Conservation (phyloP, 2,797 vertebrate genomes). For the Mycteria americana region DNA sequence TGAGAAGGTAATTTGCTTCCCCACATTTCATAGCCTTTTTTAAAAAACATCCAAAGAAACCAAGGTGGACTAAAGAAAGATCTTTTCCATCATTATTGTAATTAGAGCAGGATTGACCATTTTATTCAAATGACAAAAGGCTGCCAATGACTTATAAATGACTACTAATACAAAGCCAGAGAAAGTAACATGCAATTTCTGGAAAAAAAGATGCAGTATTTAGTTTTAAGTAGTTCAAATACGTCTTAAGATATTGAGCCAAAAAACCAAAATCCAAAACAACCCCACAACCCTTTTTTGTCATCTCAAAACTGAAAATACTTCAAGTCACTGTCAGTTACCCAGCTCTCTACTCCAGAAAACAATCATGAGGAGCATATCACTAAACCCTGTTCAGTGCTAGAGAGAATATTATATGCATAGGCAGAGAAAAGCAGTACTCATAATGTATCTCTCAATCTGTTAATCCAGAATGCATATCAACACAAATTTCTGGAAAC, state of each 20-base stretch:
- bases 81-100: background rate
- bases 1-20: background rate
- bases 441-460: background rate
- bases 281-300: background rate
- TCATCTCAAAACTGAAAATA: background rate
- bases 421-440: background rate
- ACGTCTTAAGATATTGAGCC: background rate
- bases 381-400: background rate
- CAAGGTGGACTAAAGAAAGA: background rate
- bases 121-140: background rate
- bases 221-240: background rate
- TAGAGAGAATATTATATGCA: background rate
- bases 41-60: background rate
- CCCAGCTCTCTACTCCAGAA: background rate
- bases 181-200: background rate
- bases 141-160: background rate
- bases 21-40: background rate
- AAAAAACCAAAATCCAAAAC: background rate
- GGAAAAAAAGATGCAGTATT: background rate
- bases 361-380: background rate
- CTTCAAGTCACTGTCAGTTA: background rate
- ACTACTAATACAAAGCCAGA: background rate
- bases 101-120: background rate
- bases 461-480: background rate
- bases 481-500: background rate